phyloP scores from a whole-genome alignment of 92 coral and sea anemone genomes.

The Epizoanthus illoricatus region DNA sequence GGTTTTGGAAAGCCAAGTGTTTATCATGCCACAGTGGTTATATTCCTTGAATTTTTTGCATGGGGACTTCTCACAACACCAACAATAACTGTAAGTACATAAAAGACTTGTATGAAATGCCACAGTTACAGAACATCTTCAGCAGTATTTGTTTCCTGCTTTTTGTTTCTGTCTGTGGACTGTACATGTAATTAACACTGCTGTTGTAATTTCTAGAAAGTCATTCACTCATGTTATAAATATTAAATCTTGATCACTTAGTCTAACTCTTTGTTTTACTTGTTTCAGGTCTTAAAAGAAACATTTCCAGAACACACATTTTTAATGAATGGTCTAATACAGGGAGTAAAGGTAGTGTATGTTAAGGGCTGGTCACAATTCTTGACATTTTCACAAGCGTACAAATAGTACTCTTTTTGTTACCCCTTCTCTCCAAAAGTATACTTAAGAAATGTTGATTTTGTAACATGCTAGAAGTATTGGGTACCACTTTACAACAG shows the following conservation, averaged over 20 bases:
- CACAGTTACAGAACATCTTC: background rate
- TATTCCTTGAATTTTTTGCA: slow-evolving; percentile 93
- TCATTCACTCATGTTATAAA: background rate
- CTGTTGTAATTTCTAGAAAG: background rate
- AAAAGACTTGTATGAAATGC: too few relatives aligned
- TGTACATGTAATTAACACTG: background rate
- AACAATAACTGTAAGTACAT: slow-evolving; percentile 81
- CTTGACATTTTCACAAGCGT: too few relatives aligned
- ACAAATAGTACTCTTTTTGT: too few relatives aligned
- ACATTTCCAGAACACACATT: slow-evolving; percentile 97
- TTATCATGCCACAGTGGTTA: slow-evolving; percentile 94
- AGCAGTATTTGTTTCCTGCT: background rate
- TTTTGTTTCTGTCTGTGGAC: background rate
- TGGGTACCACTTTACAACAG: too few relatives aligned
- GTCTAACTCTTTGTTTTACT: background rate
- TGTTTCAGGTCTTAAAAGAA: slow-evolving; percentile 80
- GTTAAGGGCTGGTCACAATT: too few relatives aligned
- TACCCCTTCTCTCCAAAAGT: too few relatives aligned
- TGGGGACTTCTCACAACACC: slow-evolving; percentile 99
- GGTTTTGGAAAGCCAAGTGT: slow-evolving; percentile 98
- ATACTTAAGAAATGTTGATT: background rate
- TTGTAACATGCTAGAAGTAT: background rate
- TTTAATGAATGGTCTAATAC: slow-evolving; percentile 97
- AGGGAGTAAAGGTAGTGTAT: slow-evolving; percentile 85
- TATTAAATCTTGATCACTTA: background rate